Evolutionary conservation across 1,140 invertebrate genomes (phyloP).

Genomic region (Ridgeia piscesae): DNA sequence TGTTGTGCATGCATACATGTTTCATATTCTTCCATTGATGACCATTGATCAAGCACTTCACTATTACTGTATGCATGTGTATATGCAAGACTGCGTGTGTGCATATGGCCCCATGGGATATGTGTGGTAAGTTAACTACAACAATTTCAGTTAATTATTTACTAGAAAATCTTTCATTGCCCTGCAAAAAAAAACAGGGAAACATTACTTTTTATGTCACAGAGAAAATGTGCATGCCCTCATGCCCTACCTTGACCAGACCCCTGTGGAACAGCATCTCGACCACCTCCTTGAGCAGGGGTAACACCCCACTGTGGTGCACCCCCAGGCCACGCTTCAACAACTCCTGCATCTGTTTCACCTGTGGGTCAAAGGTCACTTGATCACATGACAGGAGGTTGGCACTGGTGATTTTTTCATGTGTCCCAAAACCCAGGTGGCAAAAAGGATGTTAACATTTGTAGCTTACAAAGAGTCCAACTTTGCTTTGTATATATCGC

Average conservation of each 20-base stretch:
- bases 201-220: too few species aligned
- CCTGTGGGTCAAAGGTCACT: slow-evolving; percentile 31
- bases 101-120: too few species aligned
- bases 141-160: neutral
- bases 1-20: too few species aligned
- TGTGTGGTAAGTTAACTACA: too few species aligned
- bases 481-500: neutral
- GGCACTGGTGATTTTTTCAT: neutral
- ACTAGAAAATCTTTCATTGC: neutral
- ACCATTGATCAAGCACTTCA: too few species aligned
- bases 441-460: too few species aligned
- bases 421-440: neutral
- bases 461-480: neutral
- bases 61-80: too few species aligned
- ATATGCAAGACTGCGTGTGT: too few species aligned
- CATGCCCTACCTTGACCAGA: slow-evolving; percentile 74
- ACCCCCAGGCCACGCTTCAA: slow-evolving; percentile 89
- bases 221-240: neutral
- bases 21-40: too few species aligned
- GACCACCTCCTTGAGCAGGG: slow-evolving; percentile 96
- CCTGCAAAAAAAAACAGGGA: neutral
- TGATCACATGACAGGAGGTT: neutral
- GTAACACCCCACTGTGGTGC: slow-evolving; percentile 96
- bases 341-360: slow-evolving; percentile 68
- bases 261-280: slow-evolving; percentile 94